phyloP scores from a whole-genome alignment of 2,888 invertebrate genomes.

The Lamproptera curius region DNA sequence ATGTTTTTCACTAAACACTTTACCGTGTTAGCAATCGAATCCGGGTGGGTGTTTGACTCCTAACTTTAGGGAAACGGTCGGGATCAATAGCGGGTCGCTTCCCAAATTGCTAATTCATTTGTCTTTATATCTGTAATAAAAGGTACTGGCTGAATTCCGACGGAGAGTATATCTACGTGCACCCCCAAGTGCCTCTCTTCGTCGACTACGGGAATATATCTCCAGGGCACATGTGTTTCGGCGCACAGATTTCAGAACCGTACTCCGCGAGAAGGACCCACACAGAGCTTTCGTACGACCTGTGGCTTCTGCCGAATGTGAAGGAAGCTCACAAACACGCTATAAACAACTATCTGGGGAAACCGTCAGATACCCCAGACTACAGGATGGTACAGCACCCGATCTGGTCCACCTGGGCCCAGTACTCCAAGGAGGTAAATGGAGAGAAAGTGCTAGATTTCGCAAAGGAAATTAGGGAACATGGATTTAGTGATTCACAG shows the following conservation, averaged over 20 bases:
- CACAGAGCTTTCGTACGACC: conserved; percentile 74
- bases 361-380: conserved; percentile 81
- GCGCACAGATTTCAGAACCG: conserved; percentile 73
- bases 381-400: conserved; percentile 85
- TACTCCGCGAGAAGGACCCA: conserved; percentile 62
- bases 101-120: too few relatives aligned
- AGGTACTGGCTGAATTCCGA: conserved; percentile 85
- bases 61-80: too few relatives aligned
- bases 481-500: conserved; percentile 84
- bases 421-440: conserved; percentile 81
- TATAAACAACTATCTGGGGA: conserved; percentile 78
- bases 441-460: conserved; percentile 80
- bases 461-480: conserved; percentile 79
- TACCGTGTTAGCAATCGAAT: too few relatives aligned
- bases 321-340: conserved; percentile 81
- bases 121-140: too few relatives aligned
- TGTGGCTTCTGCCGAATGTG: conserved; percentile 79
- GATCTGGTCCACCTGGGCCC: conserved; percentile 94
- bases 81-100: too few relatives aligned
- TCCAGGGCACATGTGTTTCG: conserved; percentile 76
- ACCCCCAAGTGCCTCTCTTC: conserved; percentile 82
- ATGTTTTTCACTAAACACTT: too few relatives aligned
- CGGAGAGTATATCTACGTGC: conserved; percentile 82
- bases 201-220: conserved; percentile 81
- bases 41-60: too few relatives aligned